Evolutionary conservation across 2,888 invertebrate genomes (phyloP).

Genomic region (Leptopterna dolabrata): DNA sequence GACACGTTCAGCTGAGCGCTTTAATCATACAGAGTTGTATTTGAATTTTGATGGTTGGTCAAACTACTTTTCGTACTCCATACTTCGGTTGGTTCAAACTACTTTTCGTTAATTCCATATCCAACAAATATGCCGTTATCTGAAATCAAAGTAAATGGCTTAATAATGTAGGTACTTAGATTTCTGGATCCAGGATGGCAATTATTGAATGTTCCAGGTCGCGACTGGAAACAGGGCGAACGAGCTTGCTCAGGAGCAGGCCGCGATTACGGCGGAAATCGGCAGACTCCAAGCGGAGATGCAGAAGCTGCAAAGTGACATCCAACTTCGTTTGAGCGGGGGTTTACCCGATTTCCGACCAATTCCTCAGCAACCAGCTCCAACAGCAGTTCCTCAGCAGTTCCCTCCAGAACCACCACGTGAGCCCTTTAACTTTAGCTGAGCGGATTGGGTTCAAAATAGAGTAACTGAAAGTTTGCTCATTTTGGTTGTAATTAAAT

Average conservation of each 20-base stretch:
- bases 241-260: constrained; percentile 58
- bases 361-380: not conserved
- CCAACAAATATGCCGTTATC: too few relatives aligned
- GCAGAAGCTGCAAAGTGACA: constrained; percentile 62
- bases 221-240: constrained; percentile 45
- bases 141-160: too few relatives aligned
- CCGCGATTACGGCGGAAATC: constrained; percentile 58
- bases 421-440: not conserved
- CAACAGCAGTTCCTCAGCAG: not conserved
- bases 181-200: too few relatives aligned
- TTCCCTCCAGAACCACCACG: not conserved
- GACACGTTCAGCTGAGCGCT: too few relatives aligned
- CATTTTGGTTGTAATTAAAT: too few relatives aligned
- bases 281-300: constrained; percentile 61
- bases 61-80: too few relatives aligned
- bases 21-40: too few relatives aligned
- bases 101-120: too few relatives aligned
- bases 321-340: constrained; percentile 61
- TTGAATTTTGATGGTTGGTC: too few relatives aligned
- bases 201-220: constrained; percentile 24
- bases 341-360: constrained; percentile 21
- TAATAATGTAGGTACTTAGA: too few relatives aligned
- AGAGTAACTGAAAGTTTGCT: too few relatives aligned
- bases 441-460: not conserved
- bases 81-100: too few relatives aligned